Evolutionary conservation across 1,140 invertebrate genomes (phyloP).

Genomic region (Tetragonula clypearis): DNA sequence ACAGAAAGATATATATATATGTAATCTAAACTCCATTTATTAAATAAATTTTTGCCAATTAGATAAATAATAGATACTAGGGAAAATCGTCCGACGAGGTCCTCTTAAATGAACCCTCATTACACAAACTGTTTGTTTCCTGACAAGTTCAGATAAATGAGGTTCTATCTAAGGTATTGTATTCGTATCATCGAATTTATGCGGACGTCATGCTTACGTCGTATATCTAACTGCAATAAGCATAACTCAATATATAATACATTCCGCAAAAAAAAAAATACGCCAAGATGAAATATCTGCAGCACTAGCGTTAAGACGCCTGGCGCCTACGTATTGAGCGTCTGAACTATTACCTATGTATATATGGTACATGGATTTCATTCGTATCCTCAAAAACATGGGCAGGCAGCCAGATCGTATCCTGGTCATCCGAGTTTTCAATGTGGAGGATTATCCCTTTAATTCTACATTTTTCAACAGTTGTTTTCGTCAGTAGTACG

Average conservation of each 20-base stretch:
- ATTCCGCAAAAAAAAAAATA: conserved; percentile 1
- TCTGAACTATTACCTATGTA: not conserved
- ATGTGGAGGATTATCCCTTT: not conserved
- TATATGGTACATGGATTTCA: not conserved
- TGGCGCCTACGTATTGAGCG: conserved; percentile 63
- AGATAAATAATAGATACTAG: no score
- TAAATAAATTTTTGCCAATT: no score
- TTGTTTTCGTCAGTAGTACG: not conserved
- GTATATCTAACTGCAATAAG: not conserved
- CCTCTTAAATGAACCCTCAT: no score
- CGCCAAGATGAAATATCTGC: conserved; percentile 36
- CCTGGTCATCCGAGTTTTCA: not conserved
- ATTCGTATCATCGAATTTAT: not conserved
- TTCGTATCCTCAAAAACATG: conserved; percentile 22
- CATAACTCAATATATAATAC: not conserved
- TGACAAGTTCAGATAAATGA: no score
- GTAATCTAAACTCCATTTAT: no score
- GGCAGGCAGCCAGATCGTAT: conserved; percentile 18
- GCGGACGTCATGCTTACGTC: not conserved
- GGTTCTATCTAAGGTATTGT: no score
- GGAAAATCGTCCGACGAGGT: no score
- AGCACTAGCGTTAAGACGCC: conserved; percentile 56
- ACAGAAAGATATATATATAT: no score
- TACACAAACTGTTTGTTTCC: no score
- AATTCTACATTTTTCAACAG: not conserved